Conservation (phyloP, 2,797 vertebrate genomes). For the Syngnathus acus region DNA sequence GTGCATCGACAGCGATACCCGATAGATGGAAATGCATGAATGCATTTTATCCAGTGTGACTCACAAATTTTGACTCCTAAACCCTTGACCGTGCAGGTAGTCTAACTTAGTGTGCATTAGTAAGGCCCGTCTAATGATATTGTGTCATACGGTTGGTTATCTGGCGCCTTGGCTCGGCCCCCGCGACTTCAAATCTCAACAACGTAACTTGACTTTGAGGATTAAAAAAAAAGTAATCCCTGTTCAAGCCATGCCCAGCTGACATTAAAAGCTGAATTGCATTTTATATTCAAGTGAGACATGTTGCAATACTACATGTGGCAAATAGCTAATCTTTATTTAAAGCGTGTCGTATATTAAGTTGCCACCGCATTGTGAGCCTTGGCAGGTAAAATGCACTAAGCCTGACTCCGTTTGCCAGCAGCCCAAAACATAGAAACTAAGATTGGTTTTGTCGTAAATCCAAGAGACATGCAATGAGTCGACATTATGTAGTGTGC, state of each 20-base stretch:
- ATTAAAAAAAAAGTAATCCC: slow-evolving; percentile 54
- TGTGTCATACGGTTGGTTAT: slow-evolving; percentile 46
- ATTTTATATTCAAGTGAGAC: slow-evolving; percentile 53
- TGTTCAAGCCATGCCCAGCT: slow-evolving; percentile 37
- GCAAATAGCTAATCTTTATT: slow-evolving; percentile 69
- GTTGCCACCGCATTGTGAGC: slow-evolving; percentile 57
- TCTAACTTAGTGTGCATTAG: neutral
- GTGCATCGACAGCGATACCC: too few species aligned
- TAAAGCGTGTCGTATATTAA: slow-evolving; percentile 59
- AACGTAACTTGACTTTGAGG: slow-evolving; percentile 53
- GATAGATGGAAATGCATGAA: neutral
- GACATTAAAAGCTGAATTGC: slow-evolving; percentile 60
- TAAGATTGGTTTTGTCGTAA: slow-evolving; percentile 30
- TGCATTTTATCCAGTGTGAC: neutral
- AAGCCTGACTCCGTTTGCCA: slow-evolving; percentile 66
- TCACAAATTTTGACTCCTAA: neutral
- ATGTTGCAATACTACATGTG: slow-evolving; percentile 52
- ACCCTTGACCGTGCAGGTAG: neutral
- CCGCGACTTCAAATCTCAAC: slow-evolving; percentile 13
- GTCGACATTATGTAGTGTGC: too few species aligned
- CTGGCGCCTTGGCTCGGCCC: slow-evolving; percentile 19
- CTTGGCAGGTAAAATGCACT: slow-evolving; percentile 67
- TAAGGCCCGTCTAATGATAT: slow-evolving; percentile 22
- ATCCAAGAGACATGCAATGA: slow-evolving; percentile 19
- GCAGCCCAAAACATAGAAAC: slow-evolving; percentile 37